A percentile compares a stretch with the other conserved stretches of the same genome.
These are phyloP conservation scores for Chaetops frenatus DNA, from an alignment of 2,113 vertebrate genomes.

Conservation along the genomic window DNA sequence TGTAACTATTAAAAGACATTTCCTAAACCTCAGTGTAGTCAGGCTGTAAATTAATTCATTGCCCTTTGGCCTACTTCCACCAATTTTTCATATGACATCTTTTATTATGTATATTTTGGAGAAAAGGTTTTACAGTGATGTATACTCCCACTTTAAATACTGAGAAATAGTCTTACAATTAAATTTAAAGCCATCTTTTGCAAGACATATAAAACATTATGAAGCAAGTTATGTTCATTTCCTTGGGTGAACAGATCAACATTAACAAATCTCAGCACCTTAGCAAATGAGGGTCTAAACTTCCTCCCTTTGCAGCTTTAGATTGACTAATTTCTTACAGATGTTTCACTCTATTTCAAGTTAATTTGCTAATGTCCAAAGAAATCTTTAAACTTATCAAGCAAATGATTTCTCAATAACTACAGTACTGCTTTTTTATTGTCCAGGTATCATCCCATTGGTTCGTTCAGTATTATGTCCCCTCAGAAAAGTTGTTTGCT, in stretches of 20 bases:
- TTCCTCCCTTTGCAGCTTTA: not conserved
- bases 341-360: not conserved
- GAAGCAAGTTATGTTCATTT: not conserved
- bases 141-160: not conserved
- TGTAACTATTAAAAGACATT: not conserved
- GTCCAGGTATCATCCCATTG: not conserved
- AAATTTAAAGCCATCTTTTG: not conserved
- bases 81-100: not conserved
- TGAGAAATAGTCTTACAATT: not conserved
- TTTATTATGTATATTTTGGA: not conserved
- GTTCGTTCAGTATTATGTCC: rapidly evolving
- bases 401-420: not conserved
- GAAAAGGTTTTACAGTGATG: not conserved
- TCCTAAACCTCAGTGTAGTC: not conserved
- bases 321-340: not conserved
- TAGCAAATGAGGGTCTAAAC: not conserved
- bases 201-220: not conserved
- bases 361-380: not conserved
- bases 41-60: not conserved
- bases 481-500: not conserved
- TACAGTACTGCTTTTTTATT: not conserved
- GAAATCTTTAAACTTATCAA: not conserved
- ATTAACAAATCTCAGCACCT: not conserved
- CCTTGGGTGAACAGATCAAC: not conserved
- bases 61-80: not conserved